Evolutionary conservation across 92 coral and sea anemone genomes (phyloP), one percentile per base, ranked within the genome.

Genomic region (Epizoanthus scotinus): DNA sequence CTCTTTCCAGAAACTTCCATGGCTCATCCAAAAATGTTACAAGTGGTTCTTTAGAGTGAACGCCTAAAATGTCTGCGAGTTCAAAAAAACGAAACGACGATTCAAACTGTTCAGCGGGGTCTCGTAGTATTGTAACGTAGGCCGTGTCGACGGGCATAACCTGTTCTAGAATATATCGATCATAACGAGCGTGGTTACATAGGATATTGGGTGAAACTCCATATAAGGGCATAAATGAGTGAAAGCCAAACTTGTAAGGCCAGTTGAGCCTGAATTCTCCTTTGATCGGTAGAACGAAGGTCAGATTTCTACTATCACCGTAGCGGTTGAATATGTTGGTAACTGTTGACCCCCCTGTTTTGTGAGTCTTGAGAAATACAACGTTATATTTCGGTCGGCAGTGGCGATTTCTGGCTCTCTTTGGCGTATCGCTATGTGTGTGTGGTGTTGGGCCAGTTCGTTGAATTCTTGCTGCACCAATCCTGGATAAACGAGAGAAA

Each of bases 61-160:
- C 65, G 1, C 81, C 86, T 20, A 82, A 79, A 36, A 86, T 82
- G 26, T 60, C 58, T 2, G 49, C 52, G 18, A 86, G 84, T 54
- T 82, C 56, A 57, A 82, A 77, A 18, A 82, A 58, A 29, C 55
- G 82, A 31, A 86, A 82, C 24, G 84, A 86, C 8, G 90, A 86
- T 66, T 21, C 52, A 34, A 86, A 86, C 86, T 86, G 90, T 83
- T 82, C 84, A 75, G 90, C 86, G 83, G 90, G 90, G 60, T 86
- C 83, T 50, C 90, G 90, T 24, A 86, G 36, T 42, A 86, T 86
- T 26, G 90, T 86, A 36, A 86, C 86, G 79, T 82, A 77, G 34
- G 63, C 29, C 50, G 82, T 83, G 47, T 81, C 83, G n/a, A 38
- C 29, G 0, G 90, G 90, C 90, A 86, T 86, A 14, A 68, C 24